phyloP scores from a whole-genome alignment of 2,797 vertebrate species.

The Anas bahamensis region DNA sequence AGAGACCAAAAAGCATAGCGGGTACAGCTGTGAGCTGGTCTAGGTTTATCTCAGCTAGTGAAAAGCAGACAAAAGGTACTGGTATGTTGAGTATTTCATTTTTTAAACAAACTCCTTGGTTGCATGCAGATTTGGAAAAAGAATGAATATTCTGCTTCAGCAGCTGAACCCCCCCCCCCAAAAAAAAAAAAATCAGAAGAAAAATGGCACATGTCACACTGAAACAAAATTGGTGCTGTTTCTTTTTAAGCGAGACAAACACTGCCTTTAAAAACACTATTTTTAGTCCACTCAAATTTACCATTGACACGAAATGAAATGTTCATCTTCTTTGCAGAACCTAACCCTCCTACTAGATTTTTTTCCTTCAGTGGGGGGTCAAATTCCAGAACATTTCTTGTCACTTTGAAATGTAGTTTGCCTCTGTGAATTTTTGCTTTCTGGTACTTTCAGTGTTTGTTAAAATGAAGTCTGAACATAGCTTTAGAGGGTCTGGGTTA shows the following conservation, averaged over 20 bases:
- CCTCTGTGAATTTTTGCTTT: not conserved
- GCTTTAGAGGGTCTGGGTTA: not conserved
- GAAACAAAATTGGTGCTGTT: not conserved
- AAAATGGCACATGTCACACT: constrained; percentile 21
- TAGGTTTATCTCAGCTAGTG: constrained; percentile 51
- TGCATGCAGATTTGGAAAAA: constrained; percentile 11
- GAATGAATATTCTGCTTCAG: constrained; percentile 45
- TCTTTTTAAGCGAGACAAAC: not conserved
- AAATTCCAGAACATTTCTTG: not conserved
- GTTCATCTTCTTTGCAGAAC: not conserved
- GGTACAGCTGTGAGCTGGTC: constrained; percentile 51
- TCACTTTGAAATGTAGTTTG: not conserved
- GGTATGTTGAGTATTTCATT: not conserved
- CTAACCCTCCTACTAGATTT: not conserved
- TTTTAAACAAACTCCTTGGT: not conserved
- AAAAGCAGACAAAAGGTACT: constrained; percentile 55
- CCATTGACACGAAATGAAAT: not conserved
- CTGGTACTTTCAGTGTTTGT: not conserved
- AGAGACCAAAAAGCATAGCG: not conserved
- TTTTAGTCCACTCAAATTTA: constrained; percentile 22
- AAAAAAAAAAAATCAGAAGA: not conserved
- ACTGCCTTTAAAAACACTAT: not conserved
- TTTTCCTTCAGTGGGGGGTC: not conserved
- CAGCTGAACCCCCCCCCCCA: not conserved
- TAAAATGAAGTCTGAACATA: rapidly evolving